phyloP scores from a whole-genome alignment of 2,113 vertebrate species.

The Phoxinus phoxinus region DNA sequence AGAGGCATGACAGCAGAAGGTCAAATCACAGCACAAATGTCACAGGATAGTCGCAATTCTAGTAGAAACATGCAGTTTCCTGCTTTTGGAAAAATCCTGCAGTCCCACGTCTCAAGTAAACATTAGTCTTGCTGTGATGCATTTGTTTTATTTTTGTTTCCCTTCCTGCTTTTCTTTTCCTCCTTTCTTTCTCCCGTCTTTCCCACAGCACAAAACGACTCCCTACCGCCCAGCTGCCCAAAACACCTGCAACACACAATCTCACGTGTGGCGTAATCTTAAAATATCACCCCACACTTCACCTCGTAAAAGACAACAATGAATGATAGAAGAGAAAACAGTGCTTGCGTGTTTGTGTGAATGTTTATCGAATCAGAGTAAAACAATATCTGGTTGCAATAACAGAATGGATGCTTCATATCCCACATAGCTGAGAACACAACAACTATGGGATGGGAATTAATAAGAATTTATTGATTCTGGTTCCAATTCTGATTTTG shows the following conservation, averaged over 20 bases:
- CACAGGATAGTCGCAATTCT: not conserved
- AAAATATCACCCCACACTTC: constrained; percentile 52
- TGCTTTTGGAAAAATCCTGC: constrained; percentile 11
- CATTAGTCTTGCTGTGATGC: constrained; percentile 22
- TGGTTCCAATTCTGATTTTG: not conserved
- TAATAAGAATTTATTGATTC: constrained; percentile 8
- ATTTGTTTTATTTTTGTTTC: constrained; percentile 36
- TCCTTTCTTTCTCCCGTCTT: constrained; percentile 10
- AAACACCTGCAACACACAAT: constrained; percentile 63
- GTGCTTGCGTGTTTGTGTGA: not conserved
- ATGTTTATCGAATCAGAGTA: constrained; percentile 44
- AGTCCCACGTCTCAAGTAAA: constrained; percentile 22
- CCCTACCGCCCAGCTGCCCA: constrained; percentile 63
- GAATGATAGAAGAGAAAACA: constrained; percentile 58
- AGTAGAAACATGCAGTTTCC: constrained; percentile 7
- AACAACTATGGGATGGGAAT: constrained; percentile 19
- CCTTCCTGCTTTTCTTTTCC: constrained; percentile 31
- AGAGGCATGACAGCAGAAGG: constrained; percentile 18
- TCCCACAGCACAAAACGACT: constrained; percentile 34
- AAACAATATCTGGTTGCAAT: constrained; percentile 45
- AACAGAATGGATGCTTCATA: constrained; percentile 33
- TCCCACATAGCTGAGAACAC: constrained; percentile 15
- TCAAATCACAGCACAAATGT: constrained; percentile 23
- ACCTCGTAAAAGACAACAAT: constrained; percentile 62
- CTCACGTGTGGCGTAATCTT: constrained; percentile 46